phyloP scores from a whole-genome alignment of 2,797 vertebrate genomes.

The Karalla daura region DNA sequence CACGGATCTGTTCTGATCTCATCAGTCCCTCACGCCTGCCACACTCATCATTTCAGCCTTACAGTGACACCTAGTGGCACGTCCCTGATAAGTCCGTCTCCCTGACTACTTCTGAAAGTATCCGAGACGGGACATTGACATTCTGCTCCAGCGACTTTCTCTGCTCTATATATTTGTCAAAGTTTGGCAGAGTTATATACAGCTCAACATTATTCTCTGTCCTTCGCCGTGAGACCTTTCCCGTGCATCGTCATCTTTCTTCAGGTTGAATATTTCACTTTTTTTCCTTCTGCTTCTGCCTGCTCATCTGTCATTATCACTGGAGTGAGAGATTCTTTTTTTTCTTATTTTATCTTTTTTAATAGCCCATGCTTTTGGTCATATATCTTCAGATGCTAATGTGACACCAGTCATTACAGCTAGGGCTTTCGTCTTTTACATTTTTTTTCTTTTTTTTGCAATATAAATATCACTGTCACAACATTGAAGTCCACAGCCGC shows the following conservation, averaged over 20 bases:
- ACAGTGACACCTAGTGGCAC: constrained; percentile 70
- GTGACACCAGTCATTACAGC: background rate
- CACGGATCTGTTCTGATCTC: background rate
- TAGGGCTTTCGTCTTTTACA: background rate
- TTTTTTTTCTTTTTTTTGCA: background rate
- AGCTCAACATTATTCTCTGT: background rate
- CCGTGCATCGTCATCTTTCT: background rate
- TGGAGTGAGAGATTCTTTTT: background rate
- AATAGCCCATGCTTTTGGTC: background rate
- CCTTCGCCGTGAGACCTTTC: constrained; percentile 6
- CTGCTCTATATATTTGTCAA: constrained; percentile 15
- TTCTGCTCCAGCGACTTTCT: constrained; percentile 34
- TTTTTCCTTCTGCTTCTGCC: background rate
- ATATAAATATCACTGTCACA: background rate
- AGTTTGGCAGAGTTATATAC: constrained; percentile 19
- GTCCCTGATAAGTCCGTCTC: constrained; percentile 16
- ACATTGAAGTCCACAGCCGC: no score
- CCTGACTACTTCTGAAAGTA: constrained; percentile 16
- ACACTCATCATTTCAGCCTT: constrained; percentile 22
- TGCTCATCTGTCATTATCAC: constrained; percentile 8
- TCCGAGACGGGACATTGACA: constrained; percentile 30
- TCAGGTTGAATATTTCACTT: background rate
- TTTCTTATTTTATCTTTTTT: background rate
- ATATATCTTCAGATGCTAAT: background rate
- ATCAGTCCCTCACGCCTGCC: background rate